Conservation (phyloP, 2,797 vertebrate genomes). For the Melanotaenia trifasciata region DNA sequence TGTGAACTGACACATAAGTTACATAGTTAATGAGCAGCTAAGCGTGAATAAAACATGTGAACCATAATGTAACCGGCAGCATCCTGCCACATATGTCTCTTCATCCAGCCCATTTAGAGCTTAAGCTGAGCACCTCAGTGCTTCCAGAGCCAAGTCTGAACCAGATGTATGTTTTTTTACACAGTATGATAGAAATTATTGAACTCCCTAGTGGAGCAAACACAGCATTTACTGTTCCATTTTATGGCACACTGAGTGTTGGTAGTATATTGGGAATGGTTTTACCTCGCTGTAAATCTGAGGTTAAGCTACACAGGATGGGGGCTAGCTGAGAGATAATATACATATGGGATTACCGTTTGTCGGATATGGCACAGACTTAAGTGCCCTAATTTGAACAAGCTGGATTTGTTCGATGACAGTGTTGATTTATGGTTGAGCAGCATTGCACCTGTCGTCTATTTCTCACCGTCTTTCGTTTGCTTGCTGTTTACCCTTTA, state of each 20-base stretch:
- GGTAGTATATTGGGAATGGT: conserved; percentile 26
- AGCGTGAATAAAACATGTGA: conserved; percentile 74
- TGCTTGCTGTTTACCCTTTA: conserved; percentile 30
- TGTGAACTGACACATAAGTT: conserved; percentile 80
- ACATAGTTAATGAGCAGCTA: conserved; percentile 70
- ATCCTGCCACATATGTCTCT: conserved; percentile 71
- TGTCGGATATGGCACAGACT: conserved; percentile 33
- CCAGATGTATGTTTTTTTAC: conserved; percentile 26
- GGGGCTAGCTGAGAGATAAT: conserved; percentile 17
- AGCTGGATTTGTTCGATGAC: conserved; percentile 13
- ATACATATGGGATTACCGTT: conserved; percentile 47
- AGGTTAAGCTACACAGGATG: conserved; percentile 18
- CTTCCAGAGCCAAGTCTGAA: conserved; percentile 26
- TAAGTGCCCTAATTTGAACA: conserved; percentile 44
- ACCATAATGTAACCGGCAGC: conserved; percentile 62
- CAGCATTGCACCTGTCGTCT: conserved; percentile 29
- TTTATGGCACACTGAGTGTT: conserved; percentile 26
- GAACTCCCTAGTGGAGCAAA: not conserved
- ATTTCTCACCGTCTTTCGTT: conserved; percentile 16
- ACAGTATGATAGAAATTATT: conserved; percentile 17
- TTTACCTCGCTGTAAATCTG: conserved; percentile 42
- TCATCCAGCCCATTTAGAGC: conserved; percentile 12
- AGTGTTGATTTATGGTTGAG: conserved; percentile 25
- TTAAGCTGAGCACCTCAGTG: conserved; percentile 28
- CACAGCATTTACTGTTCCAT: conserved; percentile 3